phyloP scores from a whole-genome alignment of 2,113 vertebrate genomes.

The Polypterus senegalus region DNA sequence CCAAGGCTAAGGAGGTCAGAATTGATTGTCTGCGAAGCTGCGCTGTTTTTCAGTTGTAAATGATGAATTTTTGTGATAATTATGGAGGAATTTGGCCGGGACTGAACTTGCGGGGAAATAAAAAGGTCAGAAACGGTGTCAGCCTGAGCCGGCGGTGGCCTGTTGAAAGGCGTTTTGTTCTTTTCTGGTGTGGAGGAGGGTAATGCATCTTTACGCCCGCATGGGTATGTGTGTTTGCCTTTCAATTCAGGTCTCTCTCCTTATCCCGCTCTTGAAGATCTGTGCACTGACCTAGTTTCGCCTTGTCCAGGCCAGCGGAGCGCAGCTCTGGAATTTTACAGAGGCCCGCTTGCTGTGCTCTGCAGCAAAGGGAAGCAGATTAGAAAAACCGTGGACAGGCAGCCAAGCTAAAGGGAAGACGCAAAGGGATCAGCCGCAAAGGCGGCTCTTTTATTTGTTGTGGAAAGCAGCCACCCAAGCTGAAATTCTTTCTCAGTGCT shows the following conservation, averaged over 20 bases:
- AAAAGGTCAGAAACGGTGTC: too few relatives aligned
- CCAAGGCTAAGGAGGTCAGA: too few relatives aligned
- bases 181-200: too few relatives aligned
- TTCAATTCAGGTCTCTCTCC: conserved; percentile 10
- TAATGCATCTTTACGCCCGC: not conserved
- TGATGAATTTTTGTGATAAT: too few relatives aligned
- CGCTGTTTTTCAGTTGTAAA: too few relatives aligned
- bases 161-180: too few relatives aligned
- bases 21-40: too few relatives aligned
- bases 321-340: conserved; percentile 66
- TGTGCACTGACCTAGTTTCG: conserved; percentile 65
- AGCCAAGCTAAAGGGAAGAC: conserved; percentile 44
- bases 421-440: conserved; percentile 16
- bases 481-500: too few relatives aligned
- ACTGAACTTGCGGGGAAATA: too few relatives aligned
- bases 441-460: conserved; percentile 53
- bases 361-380: conserved; percentile 29
- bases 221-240: conserved; percentile 14
- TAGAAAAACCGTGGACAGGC: conserved; percentile 35
- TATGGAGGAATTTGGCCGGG: too few relatives aligned
- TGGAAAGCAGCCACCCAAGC: conserved; percentile 19
- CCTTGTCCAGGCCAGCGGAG: conserved; percentile 57
- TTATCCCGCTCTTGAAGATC: not conserved
- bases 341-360: conserved; percentile 58
- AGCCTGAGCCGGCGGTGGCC: too few relatives aligned